Percentiles rank a stretch among this genome's conserved stretches.
Evolutionary conservation across 2,797 vertebrate species (phyloP).

Genomic region (Melanotaenia nigrans): DNA sequence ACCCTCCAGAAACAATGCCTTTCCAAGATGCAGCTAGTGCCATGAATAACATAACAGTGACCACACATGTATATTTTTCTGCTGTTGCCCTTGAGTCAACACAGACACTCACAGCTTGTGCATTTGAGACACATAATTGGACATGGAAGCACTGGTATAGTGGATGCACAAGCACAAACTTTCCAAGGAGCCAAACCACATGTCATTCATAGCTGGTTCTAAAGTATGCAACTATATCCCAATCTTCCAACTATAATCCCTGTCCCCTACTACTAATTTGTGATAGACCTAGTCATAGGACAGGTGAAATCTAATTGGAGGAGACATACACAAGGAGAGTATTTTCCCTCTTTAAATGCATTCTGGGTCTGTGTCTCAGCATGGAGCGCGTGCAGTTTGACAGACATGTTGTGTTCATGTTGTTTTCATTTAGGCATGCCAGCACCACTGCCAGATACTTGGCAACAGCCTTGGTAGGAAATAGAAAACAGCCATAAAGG

Average conservation of each 20-base stretch:
- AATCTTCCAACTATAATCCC: constrained; percentile 30
- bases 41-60: constrained; percentile 70
- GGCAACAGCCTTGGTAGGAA: constrained; percentile 68
- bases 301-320: constrained; percentile 68
- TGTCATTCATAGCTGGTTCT: constrained; percentile 45
- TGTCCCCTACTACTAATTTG: constrained; percentile 29
- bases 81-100: constrained; percentile 26
- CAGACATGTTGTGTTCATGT: constrained; percentile 67
- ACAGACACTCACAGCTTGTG: constrained; percentile 17
- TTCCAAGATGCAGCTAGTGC: constrained; percentile 68
- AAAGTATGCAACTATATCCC: constrained; percentile 48
- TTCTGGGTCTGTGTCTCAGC: constrained; percentile 44
- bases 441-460: constrained; percentile 72
- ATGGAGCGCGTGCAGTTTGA: constrained; percentile 60
- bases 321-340: constrained; percentile 63
- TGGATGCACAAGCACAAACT: constrained; percentile 35
- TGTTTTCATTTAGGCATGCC: constrained; percentile 74
- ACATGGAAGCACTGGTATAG: constrained; percentile 29
- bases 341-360: constrained; percentile 56
- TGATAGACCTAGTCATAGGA: constrained; percentile 32
- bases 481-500: constrained; percentile 79
- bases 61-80: constrained; percentile 45
- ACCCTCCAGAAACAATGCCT: constrained; percentile 64
- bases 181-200: constrained; percentile 51
- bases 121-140: constrained; percentile 21